These are phyloP conservation scores for Helicolenus hilgendorfi DNA, from an alignment of 2,797 vertebrate genomes.

Conservation along the genomic window DNA sequence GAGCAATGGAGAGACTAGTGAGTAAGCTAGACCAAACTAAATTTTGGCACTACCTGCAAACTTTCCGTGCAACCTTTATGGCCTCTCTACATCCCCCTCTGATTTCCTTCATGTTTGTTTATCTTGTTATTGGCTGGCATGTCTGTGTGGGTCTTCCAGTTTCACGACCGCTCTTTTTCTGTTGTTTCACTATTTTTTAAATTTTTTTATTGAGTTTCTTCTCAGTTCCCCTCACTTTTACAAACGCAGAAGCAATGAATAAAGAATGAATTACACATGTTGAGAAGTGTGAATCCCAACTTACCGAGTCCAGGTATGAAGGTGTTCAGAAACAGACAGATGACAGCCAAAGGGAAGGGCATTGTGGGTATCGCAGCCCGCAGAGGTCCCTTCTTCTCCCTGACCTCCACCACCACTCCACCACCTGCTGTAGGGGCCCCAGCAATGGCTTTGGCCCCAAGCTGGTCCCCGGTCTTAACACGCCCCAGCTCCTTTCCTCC, in stretches of 20 bases:
- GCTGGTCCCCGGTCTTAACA: slow-evolving; percentile 59
- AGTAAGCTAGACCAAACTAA: not conserved
- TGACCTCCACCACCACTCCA: slow-evolving; percentile 96
- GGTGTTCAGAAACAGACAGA: slow-evolving; percentile 98
- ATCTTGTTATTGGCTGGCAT: not conserved
- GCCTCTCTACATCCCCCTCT: not conserved
- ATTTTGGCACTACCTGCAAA: not conserved
- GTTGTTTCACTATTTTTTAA: slow-evolving; percentile 9
- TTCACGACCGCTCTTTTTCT: not conserved
- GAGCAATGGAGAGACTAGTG: not conserved
- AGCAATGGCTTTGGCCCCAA: slow-evolving; percentile 67
- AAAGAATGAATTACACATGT: not conserved
- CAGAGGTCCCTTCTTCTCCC: slow-evolving; percentile 96
- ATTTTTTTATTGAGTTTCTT: not conserved
- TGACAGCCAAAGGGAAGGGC: slow-evolving; percentile 97
- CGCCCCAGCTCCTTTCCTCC: slow-evolving; percentile 53
- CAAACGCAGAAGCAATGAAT: not conserved
- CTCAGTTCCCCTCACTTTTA: not conserved
- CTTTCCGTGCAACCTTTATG: not conserved
- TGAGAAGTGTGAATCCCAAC: slow-evolving; percentile 50
- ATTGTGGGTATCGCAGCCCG: slow-evolving; percentile 98
- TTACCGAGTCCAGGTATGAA: slow-evolving; percentile 98
- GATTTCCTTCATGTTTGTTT: not conserved
- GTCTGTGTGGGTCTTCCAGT: not conserved
- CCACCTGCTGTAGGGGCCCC: slow-evolving; percentile 79